These are phyloP conservation scores for Ariopsis seemanni DNA, from an alignment of 2,113 vertebrate genomes.

Conservation along the genomic window DNA sequence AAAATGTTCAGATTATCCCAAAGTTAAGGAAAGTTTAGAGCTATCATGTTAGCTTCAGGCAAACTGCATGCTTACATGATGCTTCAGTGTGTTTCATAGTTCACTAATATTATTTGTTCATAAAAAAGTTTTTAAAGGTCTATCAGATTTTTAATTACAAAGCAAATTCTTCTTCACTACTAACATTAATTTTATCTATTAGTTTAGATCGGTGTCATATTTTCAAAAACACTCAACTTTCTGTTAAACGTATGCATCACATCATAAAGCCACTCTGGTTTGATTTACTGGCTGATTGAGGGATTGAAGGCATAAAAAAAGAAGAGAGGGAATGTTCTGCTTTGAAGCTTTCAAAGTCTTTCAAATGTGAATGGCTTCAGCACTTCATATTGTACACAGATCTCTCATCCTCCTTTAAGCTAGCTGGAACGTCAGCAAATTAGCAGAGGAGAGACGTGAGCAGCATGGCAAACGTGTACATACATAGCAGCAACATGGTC, in stretches of 20 bases:
- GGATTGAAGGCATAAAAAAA: neutral
- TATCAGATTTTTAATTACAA: neutral
- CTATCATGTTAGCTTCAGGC: neutral
- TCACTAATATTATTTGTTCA: neutral
- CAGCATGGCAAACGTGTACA: constrained; percentile 8
- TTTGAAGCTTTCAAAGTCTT: constrained; percentile 12
- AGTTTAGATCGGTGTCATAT: constrained; percentile 34
- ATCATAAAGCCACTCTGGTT: constrained; percentile 17
- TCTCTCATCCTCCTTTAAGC: constrained; percentile 26
- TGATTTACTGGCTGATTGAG: constrained; percentile 30
- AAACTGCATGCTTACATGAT: neutral
- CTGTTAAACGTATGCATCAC: constrained; percentile 10
- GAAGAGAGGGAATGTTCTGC: neutral
- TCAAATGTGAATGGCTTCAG: constrained; percentile 11
- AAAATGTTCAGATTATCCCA: neutral
- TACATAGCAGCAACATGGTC: constrained; percentile 6
- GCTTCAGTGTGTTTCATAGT: neutral
- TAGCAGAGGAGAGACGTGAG: constrained; percentile 45
- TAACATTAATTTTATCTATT: neutral
- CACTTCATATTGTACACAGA: constrained; percentile 13
- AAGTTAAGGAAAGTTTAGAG: neutral
- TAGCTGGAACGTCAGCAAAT: constrained; percentile 44
- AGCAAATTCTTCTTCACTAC: neutral
- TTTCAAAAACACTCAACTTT: constrained; percentile 33
- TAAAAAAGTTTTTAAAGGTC: neutral